Evolutionary conservation across 2,113 vertebrate species (phyloP), one percentile per base, ranked within the genome.

Genomic region (Chauna torquata): DNA sequence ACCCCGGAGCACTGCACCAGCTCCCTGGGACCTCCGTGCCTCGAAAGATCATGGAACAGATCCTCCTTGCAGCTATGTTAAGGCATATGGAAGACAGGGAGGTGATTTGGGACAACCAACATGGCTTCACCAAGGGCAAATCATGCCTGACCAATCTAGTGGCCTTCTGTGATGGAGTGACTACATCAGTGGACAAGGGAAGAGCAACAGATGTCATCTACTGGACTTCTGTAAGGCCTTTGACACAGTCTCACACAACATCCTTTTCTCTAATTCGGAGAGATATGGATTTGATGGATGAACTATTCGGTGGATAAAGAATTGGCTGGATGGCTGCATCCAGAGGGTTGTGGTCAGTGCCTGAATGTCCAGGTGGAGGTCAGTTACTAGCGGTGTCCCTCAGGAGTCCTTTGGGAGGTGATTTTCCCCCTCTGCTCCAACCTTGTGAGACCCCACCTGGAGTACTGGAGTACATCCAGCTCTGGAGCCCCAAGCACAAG

Each of bases 1-100:
- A 4, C 32, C 6, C 16, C 0, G 1, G 23, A 38, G 65, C 45
- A 3, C 11, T 15, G 68, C 38, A 9, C 38, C 11, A 10, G 30
- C 42, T 75, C 45, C 38, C 32, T 45, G 28, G 28, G 54, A 22
- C 9, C 59, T 40, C 36, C 36, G 8, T 40, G 61, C 61, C 61
- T 40, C 24, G 24, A 62, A 62, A 62, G 23, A 61, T 38, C n/a
- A 38, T 38, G 36, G 59, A 40, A 40, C 36, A 62, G 36, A 25
- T 40, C 36, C 16, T 62, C 61, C 61, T 18, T 27, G 36, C 27
- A 62, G 36, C 36, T 40, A 18, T 40, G 36, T 38, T 62, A 40
- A 25, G 25, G 36, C 36, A 40, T 12, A 62, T 62, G 24, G 24
- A 62, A 27, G 7, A 40, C 36, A 27, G 36, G 36, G 36, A 27